Percentiles rank a stretch among this genome's conserved stretches.
Evolutionary conservation across 2,888 invertebrate species (phyloP).

Genomic region (Netelia virgata): DNA sequence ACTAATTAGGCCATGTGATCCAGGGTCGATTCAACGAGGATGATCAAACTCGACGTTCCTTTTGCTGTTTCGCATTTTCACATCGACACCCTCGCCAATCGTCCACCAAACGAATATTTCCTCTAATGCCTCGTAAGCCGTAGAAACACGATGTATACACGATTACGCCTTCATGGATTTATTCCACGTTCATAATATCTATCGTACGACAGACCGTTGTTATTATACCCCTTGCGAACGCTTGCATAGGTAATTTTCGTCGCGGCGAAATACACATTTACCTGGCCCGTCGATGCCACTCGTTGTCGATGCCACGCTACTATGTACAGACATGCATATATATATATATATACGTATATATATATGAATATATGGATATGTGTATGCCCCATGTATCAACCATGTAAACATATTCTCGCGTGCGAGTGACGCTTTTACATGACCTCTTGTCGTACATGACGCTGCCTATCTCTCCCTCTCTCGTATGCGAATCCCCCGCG

Average conservation of each 20-base stretch:
- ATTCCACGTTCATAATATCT: conserved; percentile 23
- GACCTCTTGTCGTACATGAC: conserved; percentile 9
- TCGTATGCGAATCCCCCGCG: not conserved
- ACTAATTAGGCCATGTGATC: not conserved
- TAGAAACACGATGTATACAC: conserved; percentile 21
- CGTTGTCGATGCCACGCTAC: conserved; percentile 23
- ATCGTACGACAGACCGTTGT: conserved; percentile 38
- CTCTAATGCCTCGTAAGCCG: conserved; percentile 13
- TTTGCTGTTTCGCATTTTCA: not conserved
- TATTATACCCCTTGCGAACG: conserved; percentile 39
- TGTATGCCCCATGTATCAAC: conserved; percentile 4
- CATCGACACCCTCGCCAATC: not conserved
- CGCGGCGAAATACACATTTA: conserved; percentile 50
- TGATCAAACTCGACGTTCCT: not conserved
- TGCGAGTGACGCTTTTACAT: conserved; percentile 24
- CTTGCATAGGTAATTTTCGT: conserved; percentile 59
- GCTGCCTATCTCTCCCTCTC: not conserved
- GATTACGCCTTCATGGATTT: conserved; percentile 35
- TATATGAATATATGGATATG: not conserved
- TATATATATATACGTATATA: not conserved
- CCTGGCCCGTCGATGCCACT: conserved; percentile 55
- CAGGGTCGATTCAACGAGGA: not conserved
- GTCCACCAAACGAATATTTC: not conserved
- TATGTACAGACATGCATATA: not conserved
- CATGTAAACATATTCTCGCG: conserved; percentile 61